Conservation (phyloP, 1,140 invertebrate genomes). For the Elysia chlorotica region DNA sequence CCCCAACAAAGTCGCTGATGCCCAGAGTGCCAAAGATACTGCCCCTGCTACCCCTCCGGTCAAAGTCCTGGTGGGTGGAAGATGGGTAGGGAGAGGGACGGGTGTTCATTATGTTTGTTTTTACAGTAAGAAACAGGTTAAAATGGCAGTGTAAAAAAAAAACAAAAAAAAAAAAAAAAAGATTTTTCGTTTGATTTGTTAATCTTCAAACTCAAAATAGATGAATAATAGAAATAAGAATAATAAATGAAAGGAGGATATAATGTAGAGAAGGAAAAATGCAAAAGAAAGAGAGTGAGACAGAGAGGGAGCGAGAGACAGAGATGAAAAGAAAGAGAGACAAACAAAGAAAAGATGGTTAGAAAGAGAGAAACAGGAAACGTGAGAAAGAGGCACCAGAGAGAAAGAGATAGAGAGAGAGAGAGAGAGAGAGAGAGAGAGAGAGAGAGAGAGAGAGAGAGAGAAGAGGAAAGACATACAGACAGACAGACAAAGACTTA, state of each 20-base stretch:
- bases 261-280: not conserved
- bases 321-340: not conserved
- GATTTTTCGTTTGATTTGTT: no score
- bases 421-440: not conserved
- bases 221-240: no score
- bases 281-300: not conserved
- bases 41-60: slow-evolving; percentile 42
- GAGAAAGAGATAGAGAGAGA: not conserved
- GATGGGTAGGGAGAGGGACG: no score
- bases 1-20: slow-evolving; percentile 24
- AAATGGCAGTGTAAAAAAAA: no score
- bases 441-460: slow-evolving; percentile 3
- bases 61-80: slow-evolving; percentile 37
- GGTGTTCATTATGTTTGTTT: no score
- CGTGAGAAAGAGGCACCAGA: not conserved
- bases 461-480: slow-evolving; percentile 7
- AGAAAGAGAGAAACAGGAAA: not conserved
- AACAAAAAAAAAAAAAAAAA: no score
- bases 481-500: slow-evolving; percentile 1
- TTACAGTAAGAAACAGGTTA: no score
- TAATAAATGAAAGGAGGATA: no score
- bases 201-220: no score
- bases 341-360: not conserved
- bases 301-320: slow-evolving; percentile 6
- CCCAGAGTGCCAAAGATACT: slow-evolving; percentile 44